phyloP scores from a whole-genome alignment of 2,797 vertebrate species.

The Tapirus indicus region DNA sequence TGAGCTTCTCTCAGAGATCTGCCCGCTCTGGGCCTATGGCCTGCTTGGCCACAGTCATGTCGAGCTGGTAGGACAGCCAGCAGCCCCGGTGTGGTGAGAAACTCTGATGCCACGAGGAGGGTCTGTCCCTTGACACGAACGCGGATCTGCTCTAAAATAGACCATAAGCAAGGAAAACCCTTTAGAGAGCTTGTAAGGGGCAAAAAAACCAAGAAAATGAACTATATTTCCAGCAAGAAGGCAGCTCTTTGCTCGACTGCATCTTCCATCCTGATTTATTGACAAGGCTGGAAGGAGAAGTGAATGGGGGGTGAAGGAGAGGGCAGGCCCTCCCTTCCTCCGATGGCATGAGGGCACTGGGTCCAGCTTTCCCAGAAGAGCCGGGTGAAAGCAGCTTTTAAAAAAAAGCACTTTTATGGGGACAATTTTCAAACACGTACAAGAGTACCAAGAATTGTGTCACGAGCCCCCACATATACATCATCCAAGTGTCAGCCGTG shows the following conservation, averaged over 20 bases:
- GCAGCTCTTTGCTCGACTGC: constrained; percentile 7
- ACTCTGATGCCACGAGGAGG: neutral
- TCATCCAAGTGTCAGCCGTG: neutral
- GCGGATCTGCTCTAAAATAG: neutral
- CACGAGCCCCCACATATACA: rapidly evolving
- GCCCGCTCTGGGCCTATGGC: too few relatives aligned
- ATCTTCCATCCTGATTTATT: constrained; percentile 29
- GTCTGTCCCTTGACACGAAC: neutral
- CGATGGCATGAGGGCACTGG: rapidly evolving
- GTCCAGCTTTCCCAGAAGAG: neutral
- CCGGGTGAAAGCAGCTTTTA: neutral
- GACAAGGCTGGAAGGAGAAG: neutral
- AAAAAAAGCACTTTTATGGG: neutral
- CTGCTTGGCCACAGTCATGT: rapidly evolving
- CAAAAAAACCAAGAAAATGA: neutral
- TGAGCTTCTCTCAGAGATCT: neutral
- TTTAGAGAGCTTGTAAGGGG: neutral
- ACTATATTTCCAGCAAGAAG: neutral
- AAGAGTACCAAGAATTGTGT: too few relatives aligned
- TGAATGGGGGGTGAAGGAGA: too few relatives aligned
- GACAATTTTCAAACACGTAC: neutral
- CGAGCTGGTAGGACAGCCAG: neutral
- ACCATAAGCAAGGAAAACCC: neutral
- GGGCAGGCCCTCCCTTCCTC: neutral
- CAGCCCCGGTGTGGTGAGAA: rapidly evolving